Evolutionary conservation across 2,797 vertebrate species (phyloP), one percentile per base, ranked within the genome.

Genomic region (Falco concolor): DNA sequence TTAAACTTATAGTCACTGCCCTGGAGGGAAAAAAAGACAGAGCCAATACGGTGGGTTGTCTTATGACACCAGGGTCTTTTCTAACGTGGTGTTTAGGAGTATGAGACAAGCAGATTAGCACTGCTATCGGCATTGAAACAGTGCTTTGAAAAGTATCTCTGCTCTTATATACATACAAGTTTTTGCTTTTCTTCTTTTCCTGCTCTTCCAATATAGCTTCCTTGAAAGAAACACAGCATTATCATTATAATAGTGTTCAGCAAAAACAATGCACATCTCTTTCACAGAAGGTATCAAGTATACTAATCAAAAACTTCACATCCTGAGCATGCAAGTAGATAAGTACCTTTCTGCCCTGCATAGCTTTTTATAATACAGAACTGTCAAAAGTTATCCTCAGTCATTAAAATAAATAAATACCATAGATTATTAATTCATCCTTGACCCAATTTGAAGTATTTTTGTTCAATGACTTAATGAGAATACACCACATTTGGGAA

Each of bases 191-290:
- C 98, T 99, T 99, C 98, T 99, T 99, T 84, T 99, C 99, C 88
- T 99, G 99, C 78, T 99, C 99, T 95, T 99, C 99, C 57, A 99
- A 82, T 89, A 99, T 99, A 19, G 99, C 99, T 96, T 99, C 99
- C 99, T 99, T 96, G 81, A 97, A 96, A 96, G 93, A 96, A 96
- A 97, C 70, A 95, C 74, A 93, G 42, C 38, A 38, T 96, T 82
- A 91, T 15, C 27, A 79, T 96, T 84, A 88, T 56, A 90, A 68
- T 83, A 89, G 61, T 1, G 15, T 75, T 89, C 67, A 74, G 42
- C 7, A 54, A 76, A 86, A 76, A 34, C 22, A 80, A 88, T 8
- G 22, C 38, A 60, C 40, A 4, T 28, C 30, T 60, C 10, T 93
- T 91, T 81, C 67, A 70, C 63, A 60, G 18, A 87, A 82, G 14